Evolutionary conservation across 2,797 vertebrate species (phyloP).

Genomic region (Pteropus rufus): DNA sequence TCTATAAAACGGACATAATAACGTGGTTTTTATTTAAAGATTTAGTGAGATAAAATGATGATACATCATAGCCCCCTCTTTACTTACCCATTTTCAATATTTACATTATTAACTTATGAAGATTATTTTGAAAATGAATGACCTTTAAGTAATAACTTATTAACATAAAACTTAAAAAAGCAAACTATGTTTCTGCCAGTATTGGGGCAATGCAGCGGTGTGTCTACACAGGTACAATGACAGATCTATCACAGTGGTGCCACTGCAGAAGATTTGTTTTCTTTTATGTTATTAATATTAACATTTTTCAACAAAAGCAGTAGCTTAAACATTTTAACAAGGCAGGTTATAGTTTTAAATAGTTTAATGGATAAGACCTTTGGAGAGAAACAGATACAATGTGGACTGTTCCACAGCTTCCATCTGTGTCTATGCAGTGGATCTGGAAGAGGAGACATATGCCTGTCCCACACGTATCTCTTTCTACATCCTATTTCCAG

Average conservation of each 20-base stretch:
- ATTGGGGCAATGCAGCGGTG: not conserved
- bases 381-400: not conserved
- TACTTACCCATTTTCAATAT: not conserved
- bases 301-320: not conserved
- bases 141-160: not conserved
- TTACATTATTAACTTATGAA: not conserved
- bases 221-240: not conserved
- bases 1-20: not conserved
- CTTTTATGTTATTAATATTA: not conserved
- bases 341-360: not conserved
- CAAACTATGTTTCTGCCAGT: not conserved
- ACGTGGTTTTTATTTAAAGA: not conserved
- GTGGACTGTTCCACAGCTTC: accelerated
- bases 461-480: not conserved
- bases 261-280: not conserved
- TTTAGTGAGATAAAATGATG: not conserved
- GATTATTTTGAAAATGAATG: not conserved
- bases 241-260: accelerated
- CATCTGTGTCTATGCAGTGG: not conserved
- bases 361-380: not conserved
- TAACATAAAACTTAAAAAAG: not conserved
- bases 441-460: not conserved
- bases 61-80: not conserved
- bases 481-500: not conserved
- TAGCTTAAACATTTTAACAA: not conserved